Evolutionary conservation across 2,888 invertebrate genomes (phyloP), one percentile per base, ranked within the genome.

Genomic region (Drosophila seclusa): DNA sequence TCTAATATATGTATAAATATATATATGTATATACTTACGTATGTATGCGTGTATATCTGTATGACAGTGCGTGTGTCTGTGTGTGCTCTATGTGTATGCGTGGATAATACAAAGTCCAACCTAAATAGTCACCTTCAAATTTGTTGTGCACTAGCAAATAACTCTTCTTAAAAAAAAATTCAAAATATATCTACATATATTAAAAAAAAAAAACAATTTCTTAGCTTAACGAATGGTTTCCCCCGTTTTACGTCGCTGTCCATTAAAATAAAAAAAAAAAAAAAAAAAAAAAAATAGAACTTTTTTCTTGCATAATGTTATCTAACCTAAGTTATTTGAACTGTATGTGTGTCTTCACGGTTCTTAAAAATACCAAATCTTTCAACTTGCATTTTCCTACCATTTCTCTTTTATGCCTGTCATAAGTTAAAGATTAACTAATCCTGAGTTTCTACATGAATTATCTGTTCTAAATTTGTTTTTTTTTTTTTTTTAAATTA

Each of bases 271-370:
- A 50, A 24, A 52, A 16, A 31, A n/a, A 13, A 29, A 36, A 11
- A 10, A 4, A 21, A 38, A 24, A 40, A 31, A 55, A 24, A 48
- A 24, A 48, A 29, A 11, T 18, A 55, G 27, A 18, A 32, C 16
- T 55, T 34, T 60, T 36, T 70, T 55, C 29, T 70, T 73, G 58
- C 57, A 57, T 68, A 57, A 40, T 58, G 53, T 49, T 40, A 68
- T 11, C 34, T 55, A 38, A 61, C 18, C 24, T 50, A 36, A 68
- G 66, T 73, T 76, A 61, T 16, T 65, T 64, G 36, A 72, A 72
- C 61, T 73, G 57, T 68, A 68, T 79, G 70, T 80, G 72, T 68
- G 76, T 80, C 72, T 68, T 69, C 73, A 74, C 68, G 62, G 65
- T 45, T 49, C 49, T 65, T 31, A 29, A 36, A 13, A 54, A 70